Conservation (phyloP, 2,888 invertebrate genomes). For the Caenorhabditis macrosperma region DNA sequence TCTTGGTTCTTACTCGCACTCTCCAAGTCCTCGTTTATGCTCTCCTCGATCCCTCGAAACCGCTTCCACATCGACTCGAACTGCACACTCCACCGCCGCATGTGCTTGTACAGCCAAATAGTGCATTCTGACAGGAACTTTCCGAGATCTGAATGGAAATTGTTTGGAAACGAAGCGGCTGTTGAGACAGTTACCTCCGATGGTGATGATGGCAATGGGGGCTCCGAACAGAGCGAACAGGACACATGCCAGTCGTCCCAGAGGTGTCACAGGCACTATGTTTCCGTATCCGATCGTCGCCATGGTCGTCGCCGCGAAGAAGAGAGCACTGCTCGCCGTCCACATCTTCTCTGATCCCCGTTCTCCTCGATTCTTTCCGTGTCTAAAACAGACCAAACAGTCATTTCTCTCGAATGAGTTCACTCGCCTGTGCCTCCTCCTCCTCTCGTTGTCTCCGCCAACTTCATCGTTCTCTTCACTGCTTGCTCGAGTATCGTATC, state of each 20-base stretch:
- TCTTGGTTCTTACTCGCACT: slow-evolving; percentile 45
- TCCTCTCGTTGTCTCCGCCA: slow-evolving; percentile 48
- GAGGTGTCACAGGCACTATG: slow-evolving; percentile 79
- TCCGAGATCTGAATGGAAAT: slow-evolving; percentile 74
- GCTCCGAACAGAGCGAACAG: slow-evolving; percentile 80
- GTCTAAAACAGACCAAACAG: too few relatives aligned
- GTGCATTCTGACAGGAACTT: slow-evolving; percentile 80
- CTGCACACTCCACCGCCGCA: slow-evolving; percentile 61
- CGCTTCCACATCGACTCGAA: slow-evolving; percentile 31
- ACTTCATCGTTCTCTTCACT: slow-evolving; percentile 54
- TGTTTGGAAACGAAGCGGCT: too few relatives aligned
- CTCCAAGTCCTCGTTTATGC: slow-evolving; percentile 38
- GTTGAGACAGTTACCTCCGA: slow-evolving; percentile 68
- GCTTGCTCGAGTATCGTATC: slow-evolving; percentile 28
- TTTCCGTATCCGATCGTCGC: slow-evolving; percentile 80
- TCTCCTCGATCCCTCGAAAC: slow-evolving; percentile 47
- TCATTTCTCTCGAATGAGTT: too few relatives aligned
- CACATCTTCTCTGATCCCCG: slow-evolving; percentile 77
- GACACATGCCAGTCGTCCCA: slow-evolving; percentile 79
- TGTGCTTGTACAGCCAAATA: slow-evolving; percentile 78
- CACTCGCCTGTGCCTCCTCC: slow-evolving; percentile 62
- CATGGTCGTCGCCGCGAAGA: slow-evolving; percentile 80
- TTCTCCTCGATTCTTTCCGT: slow-evolving; percentile 69
- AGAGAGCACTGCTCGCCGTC: slow-evolving; percentile 78
- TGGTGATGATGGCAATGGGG: slow-evolving; percentile 80